phyloP scores from a whole-genome alignment of 1,140 invertebrate genomes.

The Asobara japonica region DNA sequence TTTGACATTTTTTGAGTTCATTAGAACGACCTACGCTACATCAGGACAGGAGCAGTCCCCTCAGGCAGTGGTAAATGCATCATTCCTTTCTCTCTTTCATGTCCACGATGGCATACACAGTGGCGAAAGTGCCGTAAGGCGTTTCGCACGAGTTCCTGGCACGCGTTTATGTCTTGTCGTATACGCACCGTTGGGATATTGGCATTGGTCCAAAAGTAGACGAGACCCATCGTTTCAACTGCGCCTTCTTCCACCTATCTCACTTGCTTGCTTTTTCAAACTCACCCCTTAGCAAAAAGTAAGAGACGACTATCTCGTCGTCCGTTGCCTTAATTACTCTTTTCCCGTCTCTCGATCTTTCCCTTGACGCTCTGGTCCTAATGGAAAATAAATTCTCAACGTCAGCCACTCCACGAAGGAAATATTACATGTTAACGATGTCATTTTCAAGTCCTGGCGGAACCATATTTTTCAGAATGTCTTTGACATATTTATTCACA shows the following conservation, averaged over 20 bases:
- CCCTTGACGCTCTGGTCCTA: conserved; percentile 24
- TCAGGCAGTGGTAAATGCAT: not conserved
- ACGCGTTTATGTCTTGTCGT: conserved; percentile 36
- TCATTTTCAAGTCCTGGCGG: not conserved
- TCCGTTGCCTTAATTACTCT: conserved; percentile 30
- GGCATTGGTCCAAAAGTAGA: conserved; percentile 1
- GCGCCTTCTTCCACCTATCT: not conserved
- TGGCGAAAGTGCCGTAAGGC: conserved; percentile 24
- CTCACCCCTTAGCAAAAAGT: not conserved
- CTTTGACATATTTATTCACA: not conserved
- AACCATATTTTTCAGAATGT: not conserved
- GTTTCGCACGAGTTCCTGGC: conserved; percentile 47
- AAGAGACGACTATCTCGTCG: conserved; percentile 22
- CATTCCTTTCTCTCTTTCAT: conserved; percentile 5
- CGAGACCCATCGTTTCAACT: not conserved
- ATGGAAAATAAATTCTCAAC: conserved; percentile 25
- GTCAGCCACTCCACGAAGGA: not conserved
- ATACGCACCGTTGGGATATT: not conserved
- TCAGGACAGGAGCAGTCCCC: not conserved
- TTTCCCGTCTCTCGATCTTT: conserved; percentile 27
- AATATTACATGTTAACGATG: conserved; percentile 17
- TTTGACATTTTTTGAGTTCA: not conserved
- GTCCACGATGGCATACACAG: not conserved
- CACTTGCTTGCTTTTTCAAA: not conserved
- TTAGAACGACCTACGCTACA: not conserved